phyloP scores from a whole-genome alignment of 2,113 vertebrate species.

The Etheostoma spectabile region DNA sequence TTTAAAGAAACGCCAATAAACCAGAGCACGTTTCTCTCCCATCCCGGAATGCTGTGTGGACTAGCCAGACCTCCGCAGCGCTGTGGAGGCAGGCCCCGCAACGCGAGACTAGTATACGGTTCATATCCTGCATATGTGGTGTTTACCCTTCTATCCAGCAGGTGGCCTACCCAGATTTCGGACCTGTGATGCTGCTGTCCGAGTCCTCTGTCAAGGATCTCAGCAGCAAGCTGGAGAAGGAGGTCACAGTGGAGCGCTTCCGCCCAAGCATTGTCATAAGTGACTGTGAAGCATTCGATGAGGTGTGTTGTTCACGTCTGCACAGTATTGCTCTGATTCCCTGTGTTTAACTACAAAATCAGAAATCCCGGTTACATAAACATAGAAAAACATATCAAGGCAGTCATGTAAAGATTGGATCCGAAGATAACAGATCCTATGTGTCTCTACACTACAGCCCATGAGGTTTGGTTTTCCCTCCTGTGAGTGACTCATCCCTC shows the following conservation, averaged over 20 bases:
- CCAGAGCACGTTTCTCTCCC: too few relatives aligned
- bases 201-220: constrained; percentile 91
- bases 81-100: too few relatives aligned
- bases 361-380: not conserved
- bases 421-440: not conserved
- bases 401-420: not conserved
- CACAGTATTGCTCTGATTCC: not conserved
- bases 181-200: constrained; percentile 88
- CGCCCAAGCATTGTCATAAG: constrained; percentile 90
- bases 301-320: constrained; percentile 81
- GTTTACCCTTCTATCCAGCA: constrained; percentile 41
- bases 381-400: not conserved
- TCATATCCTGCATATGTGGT: too few relatives aligned
- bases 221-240: constrained; percentile 86
- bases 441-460: not conserved
- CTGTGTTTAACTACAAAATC: not conserved
- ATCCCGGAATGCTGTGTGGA: too few relatives aligned
- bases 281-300: constrained; percentile 88
- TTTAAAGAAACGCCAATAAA: too few relatives aligned
- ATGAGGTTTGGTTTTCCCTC: constrained; percentile 17
- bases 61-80: too few relatives aligned
- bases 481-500: constrained; percentile 55
- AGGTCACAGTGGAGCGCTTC: constrained; percentile 86
- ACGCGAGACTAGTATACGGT: too few relatives aligned
- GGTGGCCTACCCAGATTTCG: constrained; percentile 90